Evolutionary conservation across 2,797 vertebrate species (phyloP).

Genomic region (Syncerus caffer): DNA sequence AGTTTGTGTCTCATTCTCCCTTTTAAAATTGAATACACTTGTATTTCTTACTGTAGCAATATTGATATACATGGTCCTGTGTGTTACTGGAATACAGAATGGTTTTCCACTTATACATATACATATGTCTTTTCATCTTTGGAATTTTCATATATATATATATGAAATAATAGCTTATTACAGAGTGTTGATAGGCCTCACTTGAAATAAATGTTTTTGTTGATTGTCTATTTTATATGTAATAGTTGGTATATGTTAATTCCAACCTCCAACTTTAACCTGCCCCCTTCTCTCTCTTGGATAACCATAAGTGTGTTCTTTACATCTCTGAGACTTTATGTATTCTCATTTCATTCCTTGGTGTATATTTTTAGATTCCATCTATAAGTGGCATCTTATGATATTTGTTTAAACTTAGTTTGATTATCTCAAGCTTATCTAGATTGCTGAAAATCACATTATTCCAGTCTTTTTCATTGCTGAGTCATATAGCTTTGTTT

Average conservation of each 20-base stretch:
- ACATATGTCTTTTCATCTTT: not conserved
- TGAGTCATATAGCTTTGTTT: not conserved
- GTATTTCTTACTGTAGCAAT: not conserved
- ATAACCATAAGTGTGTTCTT: not conserved
- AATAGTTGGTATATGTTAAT: not conserved
- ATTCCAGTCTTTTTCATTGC: not conserved
- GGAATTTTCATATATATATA: not conserved
- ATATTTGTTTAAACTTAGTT: not conserved
- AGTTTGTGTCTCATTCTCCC: not conserved
- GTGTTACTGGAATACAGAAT: not conserved
- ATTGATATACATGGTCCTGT: fast-evolving
- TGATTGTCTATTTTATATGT: not conserved
- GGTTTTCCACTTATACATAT: not conserved
- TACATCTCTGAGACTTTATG: fast-evolving
- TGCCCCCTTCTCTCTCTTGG: not conserved
- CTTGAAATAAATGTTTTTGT: not conserved
- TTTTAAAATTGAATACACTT: not conserved
- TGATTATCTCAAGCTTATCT: not conserved
- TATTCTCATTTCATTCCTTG: not conserved
- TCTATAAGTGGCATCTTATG: not conserved
- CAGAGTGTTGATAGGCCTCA: not conserved
- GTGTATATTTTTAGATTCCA: not conserved
- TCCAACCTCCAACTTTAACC: not conserved
- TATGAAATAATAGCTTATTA: not conserved
- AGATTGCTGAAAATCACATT: not conserved